phyloP scores from a whole-genome alignment of 1,140 invertebrate genomes.

The Dolichoris vasculosae region DNA sequence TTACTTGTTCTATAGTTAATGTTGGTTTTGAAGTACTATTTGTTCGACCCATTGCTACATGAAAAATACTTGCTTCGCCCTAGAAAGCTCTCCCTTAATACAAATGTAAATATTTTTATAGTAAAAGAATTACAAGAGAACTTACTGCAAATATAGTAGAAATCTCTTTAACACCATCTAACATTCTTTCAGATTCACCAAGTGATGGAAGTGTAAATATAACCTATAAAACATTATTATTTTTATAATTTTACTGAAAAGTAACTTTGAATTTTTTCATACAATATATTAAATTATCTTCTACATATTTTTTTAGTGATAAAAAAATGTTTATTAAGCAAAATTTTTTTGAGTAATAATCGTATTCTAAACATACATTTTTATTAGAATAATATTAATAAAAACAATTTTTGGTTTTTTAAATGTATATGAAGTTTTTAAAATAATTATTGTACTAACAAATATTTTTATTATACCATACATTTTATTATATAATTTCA shows the following conservation, averaged over 20 bases:
- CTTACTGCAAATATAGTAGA: slow-evolving; percentile 80
- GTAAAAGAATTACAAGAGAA: not conserved
- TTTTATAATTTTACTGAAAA: not conserved
- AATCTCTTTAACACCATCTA: slow-evolving; percentile 74
- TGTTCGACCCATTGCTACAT: slow-evolving; percentile 75
- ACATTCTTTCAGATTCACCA: slow-evolving; percentile 77
- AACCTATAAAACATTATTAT: slow-evolving; percentile 75
- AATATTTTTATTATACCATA: too few species aligned
- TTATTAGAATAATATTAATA: too few species aligned
- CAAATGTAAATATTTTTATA: not conserved
- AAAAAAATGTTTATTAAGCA: too few species aligned
- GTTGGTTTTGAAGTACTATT: slow-evolving; percentile 70
- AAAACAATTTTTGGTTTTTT: too few species aligned
- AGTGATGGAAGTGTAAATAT: slow-evolving; percentile 85
- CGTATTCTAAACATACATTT: too few species aligned
- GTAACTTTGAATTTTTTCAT: too few species aligned
- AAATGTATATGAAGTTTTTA: too few species aligned
- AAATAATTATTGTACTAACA: too few species aligned
- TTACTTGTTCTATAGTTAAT: slow-evolving; percentile 73
- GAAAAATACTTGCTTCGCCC: slow-evolving; percentile 78
- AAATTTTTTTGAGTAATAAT: too few species aligned
- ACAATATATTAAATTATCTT: too few species aligned
- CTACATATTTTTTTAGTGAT: too few species aligned
- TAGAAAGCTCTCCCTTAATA: slow-evolving; percentile 55
- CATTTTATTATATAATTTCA: too few species aligned